Percentiles rank a stretch among this genome's conserved stretches.
Evolutionary conservation across 2,113 vertebrate species (phyloP).

Genomic region (Formicarius rufipectus): DNA sequence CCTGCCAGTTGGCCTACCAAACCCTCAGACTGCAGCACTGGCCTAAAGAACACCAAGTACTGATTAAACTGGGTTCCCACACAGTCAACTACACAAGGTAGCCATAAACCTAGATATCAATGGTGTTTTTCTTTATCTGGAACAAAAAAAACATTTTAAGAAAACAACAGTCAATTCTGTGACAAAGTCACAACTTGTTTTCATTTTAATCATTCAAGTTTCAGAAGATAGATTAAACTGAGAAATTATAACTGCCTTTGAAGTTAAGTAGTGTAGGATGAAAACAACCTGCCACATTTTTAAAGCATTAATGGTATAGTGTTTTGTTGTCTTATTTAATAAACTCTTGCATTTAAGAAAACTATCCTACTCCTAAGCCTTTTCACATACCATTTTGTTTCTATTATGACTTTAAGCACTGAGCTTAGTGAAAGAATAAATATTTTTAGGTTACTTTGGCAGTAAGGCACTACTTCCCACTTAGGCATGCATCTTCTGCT

Average conservation of each 20-base stretch:
- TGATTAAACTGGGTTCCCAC: not conserved
- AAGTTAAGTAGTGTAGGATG: not conserved
- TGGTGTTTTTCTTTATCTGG: not conserved
- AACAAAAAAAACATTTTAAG: not conserved
- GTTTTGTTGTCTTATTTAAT: not conserved
- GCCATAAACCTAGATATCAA: not conserved
- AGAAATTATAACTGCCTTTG: not conserved
- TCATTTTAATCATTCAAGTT: not conserved
- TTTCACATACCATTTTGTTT: not conserved
- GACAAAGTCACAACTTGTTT: not conserved
- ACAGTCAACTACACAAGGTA: not conserved
- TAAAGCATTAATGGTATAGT: not conserved
- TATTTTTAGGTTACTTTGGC: not conserved
- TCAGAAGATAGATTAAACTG: not conserved
- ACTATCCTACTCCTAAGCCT: not conserved
- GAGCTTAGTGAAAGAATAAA: not conserved
- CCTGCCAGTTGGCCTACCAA: not conserved
- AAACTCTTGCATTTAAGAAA: not conserved
- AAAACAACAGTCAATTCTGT: not conserved
- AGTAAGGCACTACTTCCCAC: not conserved
- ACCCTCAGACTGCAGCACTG: not conserved
- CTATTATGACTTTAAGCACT: not conserved
- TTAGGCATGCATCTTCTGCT: not conserved
- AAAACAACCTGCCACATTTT: not conserved
- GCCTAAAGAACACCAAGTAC: not conserved